Evolutionary conservation across 37 sponge, comb jelly and placozoan species (phyloP), one percentile per base, ranked within the genome.

Genomic region (Geodia barretti): DNA sequence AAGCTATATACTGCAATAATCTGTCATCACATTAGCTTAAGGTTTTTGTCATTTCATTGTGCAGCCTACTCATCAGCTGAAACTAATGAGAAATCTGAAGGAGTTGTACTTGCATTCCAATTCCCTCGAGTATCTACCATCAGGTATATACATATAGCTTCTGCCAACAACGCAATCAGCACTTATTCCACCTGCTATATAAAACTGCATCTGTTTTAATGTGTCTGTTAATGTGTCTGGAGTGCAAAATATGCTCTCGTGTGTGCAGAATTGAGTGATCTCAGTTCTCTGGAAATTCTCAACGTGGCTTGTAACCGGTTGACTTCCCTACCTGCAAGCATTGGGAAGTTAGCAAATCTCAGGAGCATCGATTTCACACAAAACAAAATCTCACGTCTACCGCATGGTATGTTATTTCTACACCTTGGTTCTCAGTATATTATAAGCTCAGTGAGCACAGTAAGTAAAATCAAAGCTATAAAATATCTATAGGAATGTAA

Each of bases 261-360:
- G 47, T 68, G 64, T 42, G 75, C 36, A 62, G 83, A 31, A n/a
- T 39, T 83, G 28, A 42, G 60, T 25, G 62, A 58, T 26, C 68
- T 83, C 54, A 14, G 67, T 19, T n/a, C 33, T 4, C 38, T 83
- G 58, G 29, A 23, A 23, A 1, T 37, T 1, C 28, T 83, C 23
- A 69, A 74, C 33, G 74, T 83, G 60, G 69, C 74, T 33, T 17
- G 41, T 28, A 83, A 83, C 39, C 17, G 20, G 58, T 60, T 83
- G 28, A 43, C 68, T 0, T 66, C 75, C 32, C 24, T 83, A 25
- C 39, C 74, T 25, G 75, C 83, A 4, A 14, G 20, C 39, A 21
- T 83, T 36, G 67, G 34, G 4, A 26, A 64, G 23, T 63, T 83
- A 25, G n/a, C 11, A 21, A 64, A 64, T 19, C 75, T 83, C 8